A percentile compares a stretch with the other conserved stretches of the same genome.
These are phyloP conservation scores for Caenorhabditis brenneri DNA, from an alignment of 1,140 invertebrate species.

Conservation along the genomic window DNA sequence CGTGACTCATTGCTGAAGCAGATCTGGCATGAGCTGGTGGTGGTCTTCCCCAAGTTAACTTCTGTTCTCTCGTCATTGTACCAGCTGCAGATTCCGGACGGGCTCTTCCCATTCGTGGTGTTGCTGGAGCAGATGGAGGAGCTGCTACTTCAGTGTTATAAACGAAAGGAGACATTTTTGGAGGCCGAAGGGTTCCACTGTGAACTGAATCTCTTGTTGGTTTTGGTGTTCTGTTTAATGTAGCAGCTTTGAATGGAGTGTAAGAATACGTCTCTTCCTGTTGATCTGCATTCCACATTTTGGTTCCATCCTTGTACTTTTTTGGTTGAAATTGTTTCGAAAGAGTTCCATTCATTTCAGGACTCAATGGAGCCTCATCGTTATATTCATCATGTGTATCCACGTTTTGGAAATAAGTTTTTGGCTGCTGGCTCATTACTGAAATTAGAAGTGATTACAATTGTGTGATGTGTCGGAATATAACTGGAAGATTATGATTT, in stretches of 20 bases:
- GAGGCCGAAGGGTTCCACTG: constrained; percentile 9
- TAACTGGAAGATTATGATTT: no score
- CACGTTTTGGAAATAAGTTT: constrained; percentile 23
- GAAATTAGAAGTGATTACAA: no score
- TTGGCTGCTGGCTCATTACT: constrained; percentile 30
- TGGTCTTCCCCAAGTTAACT: constrained; percentile 6
- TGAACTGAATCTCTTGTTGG: constrained; percentile 27
- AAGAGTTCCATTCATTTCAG: constrained; percentile 12
- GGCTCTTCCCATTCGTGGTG: not conserved
- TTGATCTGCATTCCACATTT: constrained; percentile 28
- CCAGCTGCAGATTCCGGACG: constrained; percentile 10
- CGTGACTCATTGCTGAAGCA: constrained; percentile 13
- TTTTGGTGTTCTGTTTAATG: not conserved
- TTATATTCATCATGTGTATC: constrained; percentile 24
- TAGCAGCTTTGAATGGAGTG: constrained; percentile 26
- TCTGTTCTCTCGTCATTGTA: constrained; percentile 24
- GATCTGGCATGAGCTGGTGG: constrained; percentile 1
- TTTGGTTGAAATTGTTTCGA: constrained; percentile 27
- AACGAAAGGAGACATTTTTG: constrained; percentile 21
- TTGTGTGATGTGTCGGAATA: no score
- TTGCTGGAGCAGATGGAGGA: constrained; percentile 9
- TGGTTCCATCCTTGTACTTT: constrained; percentile 4
- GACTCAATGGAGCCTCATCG: not conserved
- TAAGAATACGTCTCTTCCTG: constrained; percentile 17
- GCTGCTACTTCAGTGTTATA: not conserved